Base-by-base conservation (phyloP, 1,140 invertebrate genomes). In the Hermetia illucens region DNA sequence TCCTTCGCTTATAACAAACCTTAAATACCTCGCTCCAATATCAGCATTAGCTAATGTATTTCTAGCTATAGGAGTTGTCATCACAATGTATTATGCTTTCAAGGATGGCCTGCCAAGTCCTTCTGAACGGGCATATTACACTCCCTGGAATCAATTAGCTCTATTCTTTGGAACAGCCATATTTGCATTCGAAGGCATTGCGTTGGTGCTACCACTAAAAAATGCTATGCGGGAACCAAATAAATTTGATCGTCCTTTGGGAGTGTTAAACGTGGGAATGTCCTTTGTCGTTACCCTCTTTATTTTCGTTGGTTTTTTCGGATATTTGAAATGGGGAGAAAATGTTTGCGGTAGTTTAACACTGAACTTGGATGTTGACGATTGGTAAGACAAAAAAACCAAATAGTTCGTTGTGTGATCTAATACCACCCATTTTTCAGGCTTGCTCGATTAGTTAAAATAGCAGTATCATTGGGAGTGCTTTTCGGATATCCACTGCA, bases 231-330 rank as follows among this genome's bases (percentile, higher is more conserved):
- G 71, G 45, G 72, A 71, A n/a, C 82, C 85, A 0, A 62, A 68
- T 41, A 70, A 74, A 40, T 92, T 93, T 58, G 74, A 72, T 36
- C 81, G 73, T 41, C 63, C 71, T 3, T 53, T 78, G 4, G 88
- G 89, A 1, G 85, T 93, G 1, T 58, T 93, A 5, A 92, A 91
- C 53, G 70, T 80, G 3, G 79, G 83, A 25, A 92, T 92, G 87
- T 49, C 52, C 38, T 46, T 58, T 2, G 82, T 89, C 1, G 73
- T 72, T 2, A 36, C 56, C 27, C 71, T 90, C 44, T 90, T 89
- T 55, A 71, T 82, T 5, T 63, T 71, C 3, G 72, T 89, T 40
- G 89, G 88, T 32, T 85, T 88, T 54, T 70, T 87, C 21, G 81
- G 85, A 1, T 93, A 90, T 52, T 63, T 91, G 13, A 78, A 81